Evolutionary conservation across 2,797 vertebrate genomes (phyloP).

Genomic region (Gobionotothen gibberifrons): DNA sequence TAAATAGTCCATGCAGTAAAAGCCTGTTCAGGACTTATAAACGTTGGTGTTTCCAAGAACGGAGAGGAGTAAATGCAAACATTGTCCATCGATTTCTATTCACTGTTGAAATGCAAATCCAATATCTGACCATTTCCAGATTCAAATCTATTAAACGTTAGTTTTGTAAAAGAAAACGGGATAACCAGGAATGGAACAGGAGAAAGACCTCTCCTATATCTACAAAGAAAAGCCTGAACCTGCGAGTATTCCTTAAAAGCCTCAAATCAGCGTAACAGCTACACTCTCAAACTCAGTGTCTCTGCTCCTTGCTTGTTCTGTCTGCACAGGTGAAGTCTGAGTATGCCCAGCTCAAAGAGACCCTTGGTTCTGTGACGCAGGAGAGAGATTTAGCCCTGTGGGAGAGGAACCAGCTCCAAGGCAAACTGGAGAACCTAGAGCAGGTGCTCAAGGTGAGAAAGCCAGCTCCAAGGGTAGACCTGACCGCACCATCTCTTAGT

Average conservation of each 20-base stretch:
- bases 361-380: slow-evolving; percentile 88
- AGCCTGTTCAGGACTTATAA: background rate
- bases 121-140: background rate
- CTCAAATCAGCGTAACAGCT: background rate
- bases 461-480: slow-evolving; percentile 2
- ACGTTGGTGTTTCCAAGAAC: background rate
- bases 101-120: background rate
- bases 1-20: slow-evolving; percentile 1
- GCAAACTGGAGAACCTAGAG: slow-evolving; percentile 99
- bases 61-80: background rate
- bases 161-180: background rate
- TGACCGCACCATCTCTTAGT: slow-evolving; percentile 16
- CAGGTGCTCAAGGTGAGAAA: slow-evolving; percentile 97
- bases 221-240: background rate
- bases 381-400: slow-evolving; percentile 91
- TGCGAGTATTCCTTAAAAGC: background rate
- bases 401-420: slow-evolving; percentile 93
- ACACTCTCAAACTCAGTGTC: slow-evolving; percentile 15
- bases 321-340: slow-evolving; percentile 89
- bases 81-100: background rate
- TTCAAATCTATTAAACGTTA: background rate
- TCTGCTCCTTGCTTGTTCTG: slow-evolving; percentile 40
- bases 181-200: slow-evolving; percentile 3
- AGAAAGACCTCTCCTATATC: background rate
- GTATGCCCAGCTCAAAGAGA: slow-evolving; percentile 88